phyloP scores from a whole-genome alignment of 2,113 vertebrate genomes.

The Takifugu bimaculatus region DNA sequence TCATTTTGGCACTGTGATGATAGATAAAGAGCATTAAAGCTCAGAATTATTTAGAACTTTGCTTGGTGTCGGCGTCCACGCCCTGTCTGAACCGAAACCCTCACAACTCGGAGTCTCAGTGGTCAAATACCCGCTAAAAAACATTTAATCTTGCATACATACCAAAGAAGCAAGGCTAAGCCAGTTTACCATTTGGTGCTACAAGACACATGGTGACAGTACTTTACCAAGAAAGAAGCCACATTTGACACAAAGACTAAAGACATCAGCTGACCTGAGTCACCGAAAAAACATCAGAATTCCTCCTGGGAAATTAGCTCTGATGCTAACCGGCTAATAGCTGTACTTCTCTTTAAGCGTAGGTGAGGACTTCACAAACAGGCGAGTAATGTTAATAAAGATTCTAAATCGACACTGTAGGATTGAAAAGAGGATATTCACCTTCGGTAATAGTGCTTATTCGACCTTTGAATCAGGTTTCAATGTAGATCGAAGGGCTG shows the following conservation, averaged over 20 bases:
- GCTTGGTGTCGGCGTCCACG: neutral
- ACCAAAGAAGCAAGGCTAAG: constrained; percentile 27
- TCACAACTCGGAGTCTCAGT: too few relatives aligned
- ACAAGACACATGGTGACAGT: constrained; percentile 19
- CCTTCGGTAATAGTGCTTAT: constrained; percentile 27
- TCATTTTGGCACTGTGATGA: constrained; percentile 84
- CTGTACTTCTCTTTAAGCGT: constrained; percentile 33
- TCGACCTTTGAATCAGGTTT: neutral
- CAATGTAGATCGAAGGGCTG: neutral
- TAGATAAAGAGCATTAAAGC: neutral
- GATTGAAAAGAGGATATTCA: neutral
- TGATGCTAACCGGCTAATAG: constrained; percentile 40
- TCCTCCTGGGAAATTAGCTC: constrained; percentile 5
- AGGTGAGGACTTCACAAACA: neutral
- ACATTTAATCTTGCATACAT: neutral
- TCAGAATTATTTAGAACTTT: neutral
- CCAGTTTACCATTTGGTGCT: neutral
- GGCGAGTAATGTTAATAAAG: neutral
- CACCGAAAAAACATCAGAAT: neutral
- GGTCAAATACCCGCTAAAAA: neutral
- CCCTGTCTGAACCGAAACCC: neutral
- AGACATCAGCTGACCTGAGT: constrained; percentile 12
- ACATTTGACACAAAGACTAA: neutral
- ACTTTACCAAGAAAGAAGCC: neutral
- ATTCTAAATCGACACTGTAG: fast-evolving